Evolutionary conservation across 2,797 vertebrate species (phyloP).

Genomic region (Ctenochaetus hawaiiensis): DNA sequence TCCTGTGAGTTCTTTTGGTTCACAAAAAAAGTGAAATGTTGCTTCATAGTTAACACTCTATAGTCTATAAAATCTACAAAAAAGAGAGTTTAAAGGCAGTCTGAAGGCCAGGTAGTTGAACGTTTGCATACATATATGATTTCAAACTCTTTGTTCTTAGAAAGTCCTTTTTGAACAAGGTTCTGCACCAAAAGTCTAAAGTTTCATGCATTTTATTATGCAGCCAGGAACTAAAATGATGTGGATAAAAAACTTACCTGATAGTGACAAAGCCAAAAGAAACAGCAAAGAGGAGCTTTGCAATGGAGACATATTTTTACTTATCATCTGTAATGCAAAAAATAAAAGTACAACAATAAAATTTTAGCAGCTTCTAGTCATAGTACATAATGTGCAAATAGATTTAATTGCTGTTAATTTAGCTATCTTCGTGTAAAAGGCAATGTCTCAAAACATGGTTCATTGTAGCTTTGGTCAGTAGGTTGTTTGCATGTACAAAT

Average conservation of each 20-base stretch:
- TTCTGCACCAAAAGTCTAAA: neutral
- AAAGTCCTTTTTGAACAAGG: neutral
- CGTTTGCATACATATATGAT: neutral
- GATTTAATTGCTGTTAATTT: neutral
- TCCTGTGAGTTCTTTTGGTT: neutral
- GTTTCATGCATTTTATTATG: neutral
- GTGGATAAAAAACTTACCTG: conserved; percentile 64
- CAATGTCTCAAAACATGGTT: too few relatives aligned
- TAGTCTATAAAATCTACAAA: neutral
- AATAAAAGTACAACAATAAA: neutral
- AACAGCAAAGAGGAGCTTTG: conserved; percentile 57
- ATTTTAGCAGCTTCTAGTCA: conserved; percentile 2
- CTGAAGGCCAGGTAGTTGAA: neutral
- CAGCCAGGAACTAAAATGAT: neutral
- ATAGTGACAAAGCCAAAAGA: conserved; percentile 51
- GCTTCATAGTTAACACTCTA: neutral
- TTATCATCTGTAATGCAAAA: conserved; percentile 58
- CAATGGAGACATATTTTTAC: conserved; percentile 63
- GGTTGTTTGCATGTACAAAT: too few relatives aligned
- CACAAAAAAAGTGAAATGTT: neutral
- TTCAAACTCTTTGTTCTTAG: neutral
- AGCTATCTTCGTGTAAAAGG: neutral
- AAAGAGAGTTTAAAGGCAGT: too few relatives aligned
- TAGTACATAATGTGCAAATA: neutral
- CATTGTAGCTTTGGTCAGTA: neutral